phyloP scores from a whole-genome alignment of 2,797 vertebrate genomes.

The Neopelma chrysocephalum region DNA sequence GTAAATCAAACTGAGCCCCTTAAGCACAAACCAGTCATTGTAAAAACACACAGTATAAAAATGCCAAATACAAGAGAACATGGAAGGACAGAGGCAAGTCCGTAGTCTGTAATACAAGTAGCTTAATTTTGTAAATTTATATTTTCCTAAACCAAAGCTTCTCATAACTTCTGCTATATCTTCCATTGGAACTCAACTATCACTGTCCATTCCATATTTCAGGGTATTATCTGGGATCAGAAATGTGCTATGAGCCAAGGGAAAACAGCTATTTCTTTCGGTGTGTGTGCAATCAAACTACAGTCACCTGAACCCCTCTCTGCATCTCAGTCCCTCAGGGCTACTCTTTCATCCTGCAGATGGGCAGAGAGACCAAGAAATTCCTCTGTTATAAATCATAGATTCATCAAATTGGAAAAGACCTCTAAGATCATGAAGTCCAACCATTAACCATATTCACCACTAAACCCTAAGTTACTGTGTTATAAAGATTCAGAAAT shows the following conservation, averaged over 20 bases:
- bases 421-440: background rate
- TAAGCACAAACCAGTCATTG: background rate
- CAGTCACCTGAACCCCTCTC: background rate
- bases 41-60: background rate
- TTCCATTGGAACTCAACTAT: background rate
- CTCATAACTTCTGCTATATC: background rate
- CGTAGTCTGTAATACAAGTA: background rate
- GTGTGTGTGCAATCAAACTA: background rate
- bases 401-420: background rate
- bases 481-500: background rate
- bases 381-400: background rate
- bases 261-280: background rate
- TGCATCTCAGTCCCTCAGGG: background rate
- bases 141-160: background rate
- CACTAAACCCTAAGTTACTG: background rate
- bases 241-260: background rate
- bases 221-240: background rate
- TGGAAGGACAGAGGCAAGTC: background rate
- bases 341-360: background rate
- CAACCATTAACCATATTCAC: fast-evolving
- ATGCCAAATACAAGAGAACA: background rate
- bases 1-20: background rate
- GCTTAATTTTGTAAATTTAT: background rate
- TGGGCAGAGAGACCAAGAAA: background rate
- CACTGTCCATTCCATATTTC: background rate